Conservation (phyloP, 2,113 vertebrate genomes). For the Sinocyclocheilus maitianheensis region DNA sequence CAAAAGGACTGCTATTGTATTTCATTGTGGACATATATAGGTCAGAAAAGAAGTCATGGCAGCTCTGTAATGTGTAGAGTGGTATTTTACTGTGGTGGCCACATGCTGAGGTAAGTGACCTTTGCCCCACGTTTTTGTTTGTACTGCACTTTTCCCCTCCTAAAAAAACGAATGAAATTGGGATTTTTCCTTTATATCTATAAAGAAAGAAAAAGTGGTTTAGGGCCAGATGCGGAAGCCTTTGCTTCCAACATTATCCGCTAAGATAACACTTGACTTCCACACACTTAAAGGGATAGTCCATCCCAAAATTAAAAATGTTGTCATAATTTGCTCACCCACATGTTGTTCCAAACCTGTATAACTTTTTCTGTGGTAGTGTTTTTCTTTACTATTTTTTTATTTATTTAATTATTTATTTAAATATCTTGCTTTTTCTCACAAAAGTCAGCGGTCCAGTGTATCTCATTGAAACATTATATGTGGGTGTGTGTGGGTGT, state of each 20-base stretch:
- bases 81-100: conserved; percentile 47
- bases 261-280: conserved; percentile 46
- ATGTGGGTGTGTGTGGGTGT: no score
- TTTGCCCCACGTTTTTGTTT: conserved; percentile 56
- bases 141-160: conserved; percentile 44
- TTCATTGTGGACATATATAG: conserved; percentile 51
- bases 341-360: no score
- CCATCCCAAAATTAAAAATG: not conserved
- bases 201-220: conserved; percentile 33
- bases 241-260: conserved; percentile 42
- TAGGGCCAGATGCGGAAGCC: conserved; percentile 44
- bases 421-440: no score
- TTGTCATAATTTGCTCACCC: no score
- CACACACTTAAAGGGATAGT: not conserved
- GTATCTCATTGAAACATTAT: no score
- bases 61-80: conserved; percentile 43
- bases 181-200: conserved; percentile 10
- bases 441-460: no score
- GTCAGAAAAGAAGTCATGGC: conserved; percentile 48
- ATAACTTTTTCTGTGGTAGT: no score
- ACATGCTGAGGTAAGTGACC: conserved; percentile 57
- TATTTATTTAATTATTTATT: no score
- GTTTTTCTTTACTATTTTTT: no score
- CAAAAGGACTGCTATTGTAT: conserved; percentile 33
- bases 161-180: conserved; percentile 40